A percentile compares a stretch with the other conserved stretches of the same genome.
Evolutionary conservation across 2,797 vertebrate genomes (phyloP).

Genomic region (Apogon hyalosoma): DNA sequence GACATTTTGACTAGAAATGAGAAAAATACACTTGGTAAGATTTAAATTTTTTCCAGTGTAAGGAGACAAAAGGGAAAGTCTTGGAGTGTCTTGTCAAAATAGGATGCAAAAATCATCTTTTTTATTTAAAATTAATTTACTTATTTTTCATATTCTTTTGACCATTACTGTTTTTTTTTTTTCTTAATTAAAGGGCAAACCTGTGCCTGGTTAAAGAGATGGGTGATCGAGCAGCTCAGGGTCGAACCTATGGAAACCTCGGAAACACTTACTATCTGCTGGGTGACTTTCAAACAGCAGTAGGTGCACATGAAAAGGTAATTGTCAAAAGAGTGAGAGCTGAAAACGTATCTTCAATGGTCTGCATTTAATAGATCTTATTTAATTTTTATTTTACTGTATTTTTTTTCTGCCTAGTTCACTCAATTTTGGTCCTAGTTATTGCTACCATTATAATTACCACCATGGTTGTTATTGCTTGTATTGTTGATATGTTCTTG

Average conservation of each 20-base stretch:
- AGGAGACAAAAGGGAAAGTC: neutral
- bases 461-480: too few species aligned
- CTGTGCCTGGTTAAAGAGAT: conserved; percentile 91
- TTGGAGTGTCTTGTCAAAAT: too few species aligned
- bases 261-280: conserved; percentile 97
- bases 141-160: too few species aligned
- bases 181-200: conserved; percentile 84
- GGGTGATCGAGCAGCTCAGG: conserved; percentile 93
- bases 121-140: too few species aligned
- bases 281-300: conserved; percentile 92
- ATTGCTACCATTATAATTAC: too few species aligned
- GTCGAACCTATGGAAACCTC: conserved; percentile 95
- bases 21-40: too few species aligned
- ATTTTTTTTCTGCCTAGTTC: too few species aligned
- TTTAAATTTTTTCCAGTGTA: too few species aligned
- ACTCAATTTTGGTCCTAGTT: too few species aligned
- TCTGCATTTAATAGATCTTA: neutral
- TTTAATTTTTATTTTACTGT: neutral
- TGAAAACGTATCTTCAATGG: neutral
- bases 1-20: too few species aligned
- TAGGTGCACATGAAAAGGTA: conserved; percentile 95
- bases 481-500: too few species aligned
- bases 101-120: neutral
- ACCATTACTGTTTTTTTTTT: too few species aligned
- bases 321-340: neutral